Evolutionary conservation across 2,888 invertebrate species (phyloP).

Genomic region (Epiblema foenella): DNA sequence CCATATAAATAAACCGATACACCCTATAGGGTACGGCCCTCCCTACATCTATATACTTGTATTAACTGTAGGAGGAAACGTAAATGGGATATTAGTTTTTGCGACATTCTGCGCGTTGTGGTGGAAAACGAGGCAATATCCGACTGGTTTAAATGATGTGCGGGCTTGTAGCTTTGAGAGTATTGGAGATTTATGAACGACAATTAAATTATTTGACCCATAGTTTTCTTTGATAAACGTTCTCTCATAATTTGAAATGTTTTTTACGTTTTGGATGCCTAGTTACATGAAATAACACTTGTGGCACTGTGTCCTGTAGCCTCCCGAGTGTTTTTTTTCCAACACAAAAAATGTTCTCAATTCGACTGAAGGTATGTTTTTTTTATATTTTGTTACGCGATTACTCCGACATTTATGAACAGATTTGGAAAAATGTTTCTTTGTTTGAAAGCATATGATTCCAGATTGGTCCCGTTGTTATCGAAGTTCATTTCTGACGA

Average conservation of each 20-base stretch:
- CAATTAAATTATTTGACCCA: not conserved
- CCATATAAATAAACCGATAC: slow-evolving; percentile 83
- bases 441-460: no score
- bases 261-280: no score
- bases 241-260: not conserved
- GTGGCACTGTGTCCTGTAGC: no score
- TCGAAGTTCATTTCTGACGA: no score
- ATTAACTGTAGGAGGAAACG: slow-evolving; percentile 66
- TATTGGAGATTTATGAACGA: slow-evolving; percentile 1
- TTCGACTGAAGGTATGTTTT: no score
- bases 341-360: no score
- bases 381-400: no score
- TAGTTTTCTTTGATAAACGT: not conserved
- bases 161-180: slow-evolving; percentile 44
- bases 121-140: slow-evolving; percentile 79
- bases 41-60: slow-evolving; percentile 54
- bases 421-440: no score
- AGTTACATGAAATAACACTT: no score
- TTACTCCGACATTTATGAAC: no score
- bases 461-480: no score
- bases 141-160: slow-evolving; percentile 55
- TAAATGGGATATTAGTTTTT: slow-evolving; percentile 81
- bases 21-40: slow-evolving; percentile 66
- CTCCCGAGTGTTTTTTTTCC: not conserved
- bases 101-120: slow-evolving; percentile 71